A percentile compares a stretch with the other conserved stretches of the same genome.
phyloP scores from a whole-genome alignment of 2,797 vertebrate genomes.

The Danio aesculapii region DNA sequence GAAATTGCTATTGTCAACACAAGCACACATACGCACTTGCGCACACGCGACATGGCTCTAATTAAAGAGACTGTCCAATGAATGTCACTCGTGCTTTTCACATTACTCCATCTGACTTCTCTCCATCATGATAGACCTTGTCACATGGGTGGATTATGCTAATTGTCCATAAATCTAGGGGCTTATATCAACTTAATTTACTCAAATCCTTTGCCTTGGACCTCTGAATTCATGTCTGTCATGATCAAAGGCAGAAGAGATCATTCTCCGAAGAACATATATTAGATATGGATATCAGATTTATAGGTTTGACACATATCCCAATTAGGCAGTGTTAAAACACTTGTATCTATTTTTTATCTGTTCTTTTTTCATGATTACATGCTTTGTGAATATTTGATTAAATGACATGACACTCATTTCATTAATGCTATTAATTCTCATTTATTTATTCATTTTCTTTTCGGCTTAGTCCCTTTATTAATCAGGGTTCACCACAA shows the following conservation, averaged over 20 bases:
- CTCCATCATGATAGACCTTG: constrained; percentile 21
- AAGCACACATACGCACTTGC: constrained; percentile 56
- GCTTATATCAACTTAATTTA: constrained; percentile 53
- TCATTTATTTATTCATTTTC: too few species aligned
- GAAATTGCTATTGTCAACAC: constrained; percentile 82
- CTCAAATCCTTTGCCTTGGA: constrained; percentile 41
- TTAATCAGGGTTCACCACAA: too few species aligned
- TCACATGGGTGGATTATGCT: constrained; percentile 56
- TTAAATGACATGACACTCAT: not conserved
- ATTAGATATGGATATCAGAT: constrained; percentile 7
- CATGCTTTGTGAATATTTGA: constrained; percentile 1
- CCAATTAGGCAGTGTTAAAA: not conserved
- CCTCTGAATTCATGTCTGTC: constrained; percentile 41
- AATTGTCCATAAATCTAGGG: constrained; percentile 56
- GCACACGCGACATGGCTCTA: constrained; percentile 70
- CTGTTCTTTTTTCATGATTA: not conserved
- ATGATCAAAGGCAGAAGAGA: constrained; percentile 46
- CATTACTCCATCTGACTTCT: constrained; percentile 53
- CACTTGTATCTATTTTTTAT: not conserved
- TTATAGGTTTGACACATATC: not conserved
- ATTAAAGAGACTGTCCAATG: constrained; percentile 73
- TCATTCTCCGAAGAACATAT: constrained; percentile 18
- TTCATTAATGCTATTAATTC: too few species aligned
- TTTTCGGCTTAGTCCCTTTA: too few species aligned
- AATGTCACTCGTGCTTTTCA: constrained; percentile 51